Evolutionary conservation across 2,113 vertebrate species (phyloP).

Genomic region (Seriola quinqueradiata): DNA sequence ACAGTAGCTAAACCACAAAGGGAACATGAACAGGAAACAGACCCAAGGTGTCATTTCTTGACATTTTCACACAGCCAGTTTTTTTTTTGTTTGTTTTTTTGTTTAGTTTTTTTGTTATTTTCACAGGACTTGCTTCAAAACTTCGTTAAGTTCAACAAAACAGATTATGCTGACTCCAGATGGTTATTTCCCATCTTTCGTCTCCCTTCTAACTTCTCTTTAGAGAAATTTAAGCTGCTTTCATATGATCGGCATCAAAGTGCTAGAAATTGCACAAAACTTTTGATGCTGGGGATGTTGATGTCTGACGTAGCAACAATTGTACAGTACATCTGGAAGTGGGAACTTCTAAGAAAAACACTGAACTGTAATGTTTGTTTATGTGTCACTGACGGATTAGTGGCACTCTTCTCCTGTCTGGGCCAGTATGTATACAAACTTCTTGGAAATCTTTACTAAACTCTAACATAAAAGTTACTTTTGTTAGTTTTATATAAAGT

Average conservation of each 20-base stretch:
- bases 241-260: background rate
- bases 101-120: background rate
- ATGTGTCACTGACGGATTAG: background rate
- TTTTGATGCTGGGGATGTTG: background rate
- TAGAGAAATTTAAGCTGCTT: background rate
- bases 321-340: background rate
- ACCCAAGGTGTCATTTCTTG: constrained; percentile 1
- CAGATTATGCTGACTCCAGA: background rate
- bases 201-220: background rate
- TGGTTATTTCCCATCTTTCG: background rate
- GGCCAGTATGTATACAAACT: background rate
- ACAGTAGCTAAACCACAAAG: constrained; percentile 17
- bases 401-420: background rate
- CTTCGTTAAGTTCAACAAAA: no score
- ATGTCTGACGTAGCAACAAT: background rate
- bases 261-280: background rate
- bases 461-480: background rate
- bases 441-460: background rate
- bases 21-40: constrained; percentile 24
- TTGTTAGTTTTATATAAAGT: no score
- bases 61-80: background rate
- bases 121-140: background rate
- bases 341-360: background rate
- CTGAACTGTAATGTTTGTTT: background rate
- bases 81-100: background rate